Evolutionary conservation across 92 coral and sea anemone species (phyloP).

Genomic region (Parazoanthus swiftii): DNA sequence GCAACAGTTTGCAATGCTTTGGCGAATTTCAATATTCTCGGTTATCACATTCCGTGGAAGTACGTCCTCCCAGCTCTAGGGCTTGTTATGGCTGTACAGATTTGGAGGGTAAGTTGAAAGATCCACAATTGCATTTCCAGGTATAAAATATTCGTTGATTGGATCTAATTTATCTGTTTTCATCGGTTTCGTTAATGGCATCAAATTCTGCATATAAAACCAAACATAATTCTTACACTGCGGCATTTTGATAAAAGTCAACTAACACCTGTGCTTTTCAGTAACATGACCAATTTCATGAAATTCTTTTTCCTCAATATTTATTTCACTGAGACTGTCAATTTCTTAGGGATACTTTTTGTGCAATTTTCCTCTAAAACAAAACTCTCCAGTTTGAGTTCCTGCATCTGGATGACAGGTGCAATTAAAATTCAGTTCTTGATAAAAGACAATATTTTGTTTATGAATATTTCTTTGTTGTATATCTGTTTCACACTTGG

Average conservation of each 20-base stretch:
- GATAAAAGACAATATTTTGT: conserved; percentile 24
- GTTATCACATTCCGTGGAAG: conserved; percentile 95
- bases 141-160: not conserved
- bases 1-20: conserved; percentile 60
- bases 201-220: conserved; percentile 21
- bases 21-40: conserved; percentile 85
- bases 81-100: conserved; percentile 72
- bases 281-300: not conserved
- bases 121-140: not conserved
- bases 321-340: not conserved
- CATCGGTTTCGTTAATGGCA: conserved; percentile 8
- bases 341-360: not conserved
- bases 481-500: conserved; percentile 18
- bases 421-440: conserved; percentile 29
- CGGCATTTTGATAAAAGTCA: conserved; percentile 35
- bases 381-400: not conserved
- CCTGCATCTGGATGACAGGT: conserved; percentile 27
- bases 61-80: conserved; percentile 83
- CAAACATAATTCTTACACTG: not conserved
- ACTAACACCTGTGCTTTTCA: conserved; percentile 1
- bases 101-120: conserved; percentile 79
- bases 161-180: not conserved
- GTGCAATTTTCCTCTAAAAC: not conserved
- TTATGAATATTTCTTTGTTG: not conserved
- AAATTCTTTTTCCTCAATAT: not conserved